Evolutionary conservation across 2,888 invertebrate genomes (phyloP).

Genomic region (Panopea generosa): DNA sequence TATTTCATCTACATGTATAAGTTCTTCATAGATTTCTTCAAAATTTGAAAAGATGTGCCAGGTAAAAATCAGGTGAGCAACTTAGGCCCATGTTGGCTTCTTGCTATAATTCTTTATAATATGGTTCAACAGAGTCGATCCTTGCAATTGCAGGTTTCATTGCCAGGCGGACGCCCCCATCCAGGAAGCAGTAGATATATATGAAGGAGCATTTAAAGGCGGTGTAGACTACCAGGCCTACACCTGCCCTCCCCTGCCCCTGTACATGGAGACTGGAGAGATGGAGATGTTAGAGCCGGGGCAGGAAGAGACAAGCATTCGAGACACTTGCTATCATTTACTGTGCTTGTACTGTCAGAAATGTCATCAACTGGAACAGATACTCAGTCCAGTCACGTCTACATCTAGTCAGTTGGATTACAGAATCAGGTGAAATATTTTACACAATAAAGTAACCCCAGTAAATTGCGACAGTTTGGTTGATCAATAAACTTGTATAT

Average conservation of each 20-base stretch:
- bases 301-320: constrained; percentile 58
- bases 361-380: constrained; percentile 87
- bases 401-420: constrained; percentile 94
- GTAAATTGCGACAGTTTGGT: too few relatives aligned
- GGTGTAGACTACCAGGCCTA: constrained; percentile 69
- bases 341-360: constrained; percentile 90
- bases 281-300: constrained; percentile 43
- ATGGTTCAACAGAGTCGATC: not conserved
- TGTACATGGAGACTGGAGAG: constrained; percentile 79
- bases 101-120: too few relatives aligned
- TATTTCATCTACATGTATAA: too few relatives aligned
- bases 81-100: too few relatives aligned
- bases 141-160: constrained; percentile 89
- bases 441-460: too few relatives aligned
- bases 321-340: constrained; percentile 92
- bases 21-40: too few relatives aligned
- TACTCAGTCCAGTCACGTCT: constrained; percentile 91
- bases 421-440: constrained; percentile 86
- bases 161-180: constrained; percentile 90
- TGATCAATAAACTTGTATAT: too few relatives aligned
- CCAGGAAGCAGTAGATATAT: constrained; percentile 90
- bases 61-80: not conserved
- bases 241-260: constrained; percentile 81
- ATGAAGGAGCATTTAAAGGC: constrained; percentile 88
- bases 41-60: too few relatives aligned